Evolutionary conservation across 2,888 invertebrate species (phyloP).

Genomic region (Agriopis leucophaearia): DNA sequence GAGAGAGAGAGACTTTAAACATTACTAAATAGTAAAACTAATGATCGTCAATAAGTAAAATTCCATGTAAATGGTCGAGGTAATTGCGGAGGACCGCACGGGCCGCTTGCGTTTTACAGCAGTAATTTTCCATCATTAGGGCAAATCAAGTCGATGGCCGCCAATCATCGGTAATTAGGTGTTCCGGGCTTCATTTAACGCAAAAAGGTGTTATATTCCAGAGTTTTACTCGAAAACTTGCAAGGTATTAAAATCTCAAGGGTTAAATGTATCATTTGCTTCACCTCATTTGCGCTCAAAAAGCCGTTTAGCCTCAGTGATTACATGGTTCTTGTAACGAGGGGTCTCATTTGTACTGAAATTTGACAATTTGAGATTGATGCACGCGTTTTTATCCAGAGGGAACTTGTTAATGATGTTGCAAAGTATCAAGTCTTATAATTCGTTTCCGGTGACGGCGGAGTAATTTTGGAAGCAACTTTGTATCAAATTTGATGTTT

Average conservation of each 20-base stretch:
- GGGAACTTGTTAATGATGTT: constrained; percentile 26
- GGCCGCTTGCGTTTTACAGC: constrained; percentile 62
- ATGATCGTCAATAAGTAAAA: constrained; percentile 64
- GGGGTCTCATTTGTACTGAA: constrained; percentile 46
- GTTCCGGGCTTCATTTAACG: constrained; percentile 69
- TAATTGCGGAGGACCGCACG: constrained; percentile 66
- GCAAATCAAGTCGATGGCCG: constrained; percentile 75
- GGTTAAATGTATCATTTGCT: constrained; percentile 58
- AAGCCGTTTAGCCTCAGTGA: constrained; percentile 65
- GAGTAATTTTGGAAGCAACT: constrained; percentile 15
- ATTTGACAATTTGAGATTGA: constrained; percentile 41
- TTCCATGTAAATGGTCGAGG: constrained; percentile 61
- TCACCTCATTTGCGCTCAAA: constrained; percentile 53
- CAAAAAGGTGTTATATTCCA: constrained; percentile 79
- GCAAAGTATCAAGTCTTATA: constrained; percentile 23
- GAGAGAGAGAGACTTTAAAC: constrained; percentile 43
- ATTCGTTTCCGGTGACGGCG: constrained; percentile 23
- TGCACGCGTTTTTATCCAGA: constrained; percentile 18
- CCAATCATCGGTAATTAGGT: constrained; percentile 79
- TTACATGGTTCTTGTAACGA: constrained; percentile 52
- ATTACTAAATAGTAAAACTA: constrained; percentile 61
- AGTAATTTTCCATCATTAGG: constrained; percentile 80
- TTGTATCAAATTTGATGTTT: constrained; percentile 1
- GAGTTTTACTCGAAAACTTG: constrained; percentile 52
- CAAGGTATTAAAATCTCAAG: constrained; percentile 62